Percentiles rank a stretch among this genome's conserved stretches.
Conservation (phyloP, 2,888 invertebrate genomes). For the Proisotoma minuta region DNA sequence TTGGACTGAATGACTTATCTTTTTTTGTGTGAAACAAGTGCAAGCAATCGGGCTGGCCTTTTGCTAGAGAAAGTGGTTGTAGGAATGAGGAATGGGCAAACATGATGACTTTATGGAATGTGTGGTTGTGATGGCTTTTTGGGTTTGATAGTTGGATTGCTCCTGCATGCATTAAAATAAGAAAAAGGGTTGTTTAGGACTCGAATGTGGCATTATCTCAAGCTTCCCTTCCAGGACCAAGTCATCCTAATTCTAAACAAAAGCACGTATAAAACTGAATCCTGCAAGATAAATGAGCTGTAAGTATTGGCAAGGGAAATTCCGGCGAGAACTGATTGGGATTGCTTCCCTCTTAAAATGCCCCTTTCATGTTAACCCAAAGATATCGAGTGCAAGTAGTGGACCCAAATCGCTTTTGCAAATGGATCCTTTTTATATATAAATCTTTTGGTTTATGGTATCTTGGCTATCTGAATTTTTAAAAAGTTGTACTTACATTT, state of each 20-base stretch:
- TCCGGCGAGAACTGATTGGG: constrained; percentile 44
- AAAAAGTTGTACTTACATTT: too few species aligned
- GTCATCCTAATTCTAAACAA: constrained; percentile 47
- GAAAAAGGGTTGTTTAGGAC: constrained; percentile 5
- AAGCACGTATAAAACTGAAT: constrained; percentile 44
- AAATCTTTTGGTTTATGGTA: too few species aligned
- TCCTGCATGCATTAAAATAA: constrained; percentile 15
- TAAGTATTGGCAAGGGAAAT: constrained; percentile 46
- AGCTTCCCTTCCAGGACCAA: constrained; percentile 11
- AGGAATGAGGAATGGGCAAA: constrained; percentile 6
- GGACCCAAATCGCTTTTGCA: constrained; percentile 29
- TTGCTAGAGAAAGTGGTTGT: background rate
- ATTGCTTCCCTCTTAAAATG: constrained; percentile 42
- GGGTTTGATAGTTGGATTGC: constrained; percentile 7
- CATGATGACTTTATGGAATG: constrained; percentile 18
- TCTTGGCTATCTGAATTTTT: too few species aligned
- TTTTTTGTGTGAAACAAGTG: background rate
- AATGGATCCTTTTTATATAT: constrained; percentile 47
- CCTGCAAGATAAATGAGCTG: constrained; percentile 45
- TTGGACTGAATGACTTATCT: constrained; percentile 1
- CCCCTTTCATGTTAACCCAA: constrained; percentile 9
- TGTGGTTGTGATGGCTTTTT: background rate
- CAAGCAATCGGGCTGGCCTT: background rate
- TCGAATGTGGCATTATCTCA: background rate
- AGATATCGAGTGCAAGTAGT: too few species aligned